Base-by-base conservation (phyloP, 2,113 vertebrate species). In the Eurystomus gularis region DNA sequence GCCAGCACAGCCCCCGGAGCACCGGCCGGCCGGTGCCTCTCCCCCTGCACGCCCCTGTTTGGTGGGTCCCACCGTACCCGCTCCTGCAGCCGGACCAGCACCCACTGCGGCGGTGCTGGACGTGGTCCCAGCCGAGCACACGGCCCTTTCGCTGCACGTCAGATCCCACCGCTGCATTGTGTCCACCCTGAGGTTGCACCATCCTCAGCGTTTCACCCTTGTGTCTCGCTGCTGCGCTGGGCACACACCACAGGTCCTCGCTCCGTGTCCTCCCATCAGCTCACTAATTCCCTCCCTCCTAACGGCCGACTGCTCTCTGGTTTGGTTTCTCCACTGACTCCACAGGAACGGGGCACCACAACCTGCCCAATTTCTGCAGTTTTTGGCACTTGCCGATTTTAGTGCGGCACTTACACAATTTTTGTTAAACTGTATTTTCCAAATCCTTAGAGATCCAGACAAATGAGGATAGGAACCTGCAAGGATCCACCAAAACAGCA, bases 1-100 rank as follows among this genome's bases (percentile, higher is more conserved):
- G 71, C 80, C 65, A 23, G 49, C 42, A 8, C 51, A 13, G 29
- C 66, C 33, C 66, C 33, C 1, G 48, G 37, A 55, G 20, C 48
- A 0, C 40, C 3, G 48, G 4, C 19, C 5, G 6, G 69, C 44
- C 2, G 7, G 15, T 0, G 7, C 13, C 26, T 39, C 40, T n/a
- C 40, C n/a, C 31, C 35, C 29, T 12, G 14, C 28, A 29, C 83
- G 10, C 31, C 51, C 12, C 31, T 26, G 28, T 13, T 26, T 13
- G 13, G 13, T 29, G 52, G 52, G 33, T 13, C 19, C 23, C 51
- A 9, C 35, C 2, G 10, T 9, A 20, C 40, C 48, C 1, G 1
- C n/a, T 17, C 44, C 51, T 8, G 31, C 69, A 23, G 12, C 14
- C 2, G 25, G 62, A 37, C 5, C 73, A 11, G 73, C 26, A 8